Evolutionary conservation across 2,888 invertebrate species (phyloP).

Genomic region (Drosophila setosimentum): DNA sequence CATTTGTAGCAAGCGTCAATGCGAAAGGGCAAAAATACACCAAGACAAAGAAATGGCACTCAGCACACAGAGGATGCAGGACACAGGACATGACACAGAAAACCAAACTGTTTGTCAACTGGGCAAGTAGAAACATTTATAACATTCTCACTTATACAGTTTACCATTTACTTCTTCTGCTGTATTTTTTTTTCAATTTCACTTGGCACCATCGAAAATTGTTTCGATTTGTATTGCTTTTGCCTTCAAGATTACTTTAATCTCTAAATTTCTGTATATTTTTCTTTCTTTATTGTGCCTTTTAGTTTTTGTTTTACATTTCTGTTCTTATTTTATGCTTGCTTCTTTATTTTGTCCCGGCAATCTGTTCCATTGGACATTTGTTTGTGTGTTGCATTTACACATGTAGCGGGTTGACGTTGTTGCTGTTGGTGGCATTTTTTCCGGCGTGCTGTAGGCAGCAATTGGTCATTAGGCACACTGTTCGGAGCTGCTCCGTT

Average conservation of each 20-base stretch:
- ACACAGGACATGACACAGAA: constrained; percentile 18
- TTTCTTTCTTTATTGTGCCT: neutral
- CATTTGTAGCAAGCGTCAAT: constrained; percentile 68
- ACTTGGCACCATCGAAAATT: constrained; percentile 76
- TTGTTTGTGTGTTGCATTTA: constrained; percentile 69
- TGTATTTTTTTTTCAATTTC: constrained; percentile 77
- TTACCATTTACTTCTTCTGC: constrained; percentile 45
- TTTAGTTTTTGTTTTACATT: constrained; percentile 18
- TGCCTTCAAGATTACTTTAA: constrained; percentile 75
- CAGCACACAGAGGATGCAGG: constrained; percentile 15
- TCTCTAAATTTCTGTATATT: constrained; percentile 33
- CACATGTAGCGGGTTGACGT: constrained; percentile 56
- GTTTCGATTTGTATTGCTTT: constrained; percentile 75
- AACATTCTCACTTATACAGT: constrained; percentile 74
- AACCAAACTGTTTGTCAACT: constrained; percentile 71
- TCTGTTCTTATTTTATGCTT: constrained; percentile 17
- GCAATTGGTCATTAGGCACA: constrained; percentile 74
- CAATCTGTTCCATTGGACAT: constrained; percentile 79
- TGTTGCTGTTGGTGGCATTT: constrained; percentile 10
- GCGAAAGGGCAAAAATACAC: constrained; percentile 22
- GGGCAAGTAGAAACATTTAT: constrained; percentile 61
- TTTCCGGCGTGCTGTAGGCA: constrained; percentile 54
- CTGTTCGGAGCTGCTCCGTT: constrained; percentile 47
- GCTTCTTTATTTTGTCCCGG: constrained; percentile 61
- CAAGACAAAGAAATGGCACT: constrained; percentile 6